Percentiles rank a stretch among this genome's conserved stretches.
These are phyloP conservation scores for Cebus imitator DNA, from an alignment of 2,113 vertebrate genomes.

Conservation along the genomic window DNA sequence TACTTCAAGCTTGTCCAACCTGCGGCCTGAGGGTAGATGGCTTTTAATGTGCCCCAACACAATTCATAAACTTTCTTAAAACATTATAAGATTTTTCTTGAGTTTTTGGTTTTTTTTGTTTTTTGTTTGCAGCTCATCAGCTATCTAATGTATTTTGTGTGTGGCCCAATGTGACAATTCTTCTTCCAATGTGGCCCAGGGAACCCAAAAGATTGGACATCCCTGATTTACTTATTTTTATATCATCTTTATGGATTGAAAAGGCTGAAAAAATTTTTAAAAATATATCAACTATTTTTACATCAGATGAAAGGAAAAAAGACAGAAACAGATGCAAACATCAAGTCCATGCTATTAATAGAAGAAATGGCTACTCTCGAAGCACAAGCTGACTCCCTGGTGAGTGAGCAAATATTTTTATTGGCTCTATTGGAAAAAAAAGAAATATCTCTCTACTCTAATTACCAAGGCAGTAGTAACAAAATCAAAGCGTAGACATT, in stretches of 20 bases:
- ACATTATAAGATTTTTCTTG: no score
- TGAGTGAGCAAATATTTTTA: neutral
- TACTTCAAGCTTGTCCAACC: neutral
- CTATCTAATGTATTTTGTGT: no score
- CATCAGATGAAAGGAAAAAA: neutral
- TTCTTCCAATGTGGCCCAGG: no score
- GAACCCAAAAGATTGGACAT: no score
- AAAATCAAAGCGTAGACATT: neutral
- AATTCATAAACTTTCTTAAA: no score
- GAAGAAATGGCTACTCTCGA: neutral
- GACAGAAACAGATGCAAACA: neutral
- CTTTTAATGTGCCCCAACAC: no score
- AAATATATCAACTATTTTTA: neutral
- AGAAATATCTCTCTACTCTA: neutral
- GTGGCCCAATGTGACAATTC: no score
- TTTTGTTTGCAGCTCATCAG: no score
- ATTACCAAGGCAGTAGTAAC: neutral
- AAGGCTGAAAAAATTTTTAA: neutral
- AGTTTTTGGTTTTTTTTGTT: no score
- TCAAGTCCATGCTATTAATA: no score
- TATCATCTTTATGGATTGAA: neutral
- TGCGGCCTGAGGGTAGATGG: no score
- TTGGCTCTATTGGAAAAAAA: neutral
- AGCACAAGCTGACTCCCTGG: neutral
- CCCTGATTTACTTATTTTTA: neutral